Conservation (phyloP, 2,797 vertebrate species). For the Tenualosa ilisha region DNA sequence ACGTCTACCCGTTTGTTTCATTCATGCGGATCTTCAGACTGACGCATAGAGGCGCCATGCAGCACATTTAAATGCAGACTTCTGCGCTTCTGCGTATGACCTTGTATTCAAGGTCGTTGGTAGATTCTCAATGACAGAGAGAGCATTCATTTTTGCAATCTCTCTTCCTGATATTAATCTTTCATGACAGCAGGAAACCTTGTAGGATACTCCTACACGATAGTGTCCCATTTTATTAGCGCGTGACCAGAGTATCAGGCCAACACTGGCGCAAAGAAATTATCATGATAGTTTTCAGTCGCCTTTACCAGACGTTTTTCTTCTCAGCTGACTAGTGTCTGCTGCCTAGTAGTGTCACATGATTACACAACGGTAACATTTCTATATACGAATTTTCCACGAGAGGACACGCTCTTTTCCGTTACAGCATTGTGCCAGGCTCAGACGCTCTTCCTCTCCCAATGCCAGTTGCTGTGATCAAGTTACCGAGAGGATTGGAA, state of each 20-base stretch:
- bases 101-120: conserved; percentile 79
- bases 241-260: background rate
- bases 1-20: background rate
- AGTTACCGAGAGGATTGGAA: conserved; percentile 48
- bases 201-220: background rate
- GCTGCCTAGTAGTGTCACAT: background rate
- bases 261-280: conserved; percentile 6
- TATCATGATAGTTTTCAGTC: background rate
- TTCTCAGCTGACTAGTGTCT: background rate
- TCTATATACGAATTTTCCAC: background rate
- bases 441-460: conserved; percentile 34
- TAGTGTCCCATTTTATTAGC: background rate
- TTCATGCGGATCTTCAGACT: background rate
- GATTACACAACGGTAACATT: background rate
- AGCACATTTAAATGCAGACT: conserved; percentile 73
- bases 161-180: conserved; percentile 24
- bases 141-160: conserved; percentile 41
- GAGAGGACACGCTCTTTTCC: conserved; percentile 40
- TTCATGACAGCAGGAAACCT: conserved; percentile 21
- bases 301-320: background rate
- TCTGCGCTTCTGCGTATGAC: conserved; percentile 72
- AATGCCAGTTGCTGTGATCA: conserved; percentile 38
- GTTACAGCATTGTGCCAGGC: conserved; percentile 41
- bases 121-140: conserved; percentile 69
- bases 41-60: conserved; percentile 68